Conservation (phyloP, 2,113 vertebrate genomes). For the Triplophysa dalaica region DNA sequence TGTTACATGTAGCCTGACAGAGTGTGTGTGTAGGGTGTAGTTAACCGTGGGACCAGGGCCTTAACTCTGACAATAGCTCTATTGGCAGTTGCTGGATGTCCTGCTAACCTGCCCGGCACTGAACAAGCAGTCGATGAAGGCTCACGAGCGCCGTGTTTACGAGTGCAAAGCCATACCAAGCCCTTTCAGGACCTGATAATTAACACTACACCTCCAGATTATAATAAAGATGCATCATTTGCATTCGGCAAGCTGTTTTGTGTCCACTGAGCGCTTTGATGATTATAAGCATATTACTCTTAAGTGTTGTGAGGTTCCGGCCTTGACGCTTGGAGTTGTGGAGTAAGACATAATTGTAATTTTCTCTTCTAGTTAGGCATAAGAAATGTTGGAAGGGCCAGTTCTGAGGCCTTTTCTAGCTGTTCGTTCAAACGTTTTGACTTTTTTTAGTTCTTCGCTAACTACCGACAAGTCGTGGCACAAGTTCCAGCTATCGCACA, state of each 20-base stretch:
- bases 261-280: constrained; percentile 17
- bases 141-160: constrained; percentile 8
- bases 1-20: constrained; percentile 23
- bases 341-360: not conserved
- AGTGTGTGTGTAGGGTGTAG: not conserved
- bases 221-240: constrained; percentile 37
- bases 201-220: constrained; percentile 29
- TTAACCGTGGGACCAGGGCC: not conserved
- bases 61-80: not conserved
- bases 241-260: constrained; percentile 40
- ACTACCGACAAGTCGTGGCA: not conserved
- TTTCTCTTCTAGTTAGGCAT: not conserved
- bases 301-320: constrained; percentile 5
- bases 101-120: constrained; percentile 27
- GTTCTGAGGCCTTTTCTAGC: constrained; percentile 6
- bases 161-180: constrained; percentile 6
- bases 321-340: not conserved
- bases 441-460: not conserved
- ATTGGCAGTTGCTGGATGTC: not conserved
- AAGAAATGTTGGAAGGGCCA: not conserved
- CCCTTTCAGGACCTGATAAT: constrained; percentile 15
- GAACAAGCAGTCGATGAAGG: constrained; percentile 12
- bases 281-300: constrained; percentile 37
- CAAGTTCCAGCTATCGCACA: not conserved
- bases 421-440: not conserved